Conservation (phyloP, 2,113 vertebrate species). For the Clarias magur region DNA sequence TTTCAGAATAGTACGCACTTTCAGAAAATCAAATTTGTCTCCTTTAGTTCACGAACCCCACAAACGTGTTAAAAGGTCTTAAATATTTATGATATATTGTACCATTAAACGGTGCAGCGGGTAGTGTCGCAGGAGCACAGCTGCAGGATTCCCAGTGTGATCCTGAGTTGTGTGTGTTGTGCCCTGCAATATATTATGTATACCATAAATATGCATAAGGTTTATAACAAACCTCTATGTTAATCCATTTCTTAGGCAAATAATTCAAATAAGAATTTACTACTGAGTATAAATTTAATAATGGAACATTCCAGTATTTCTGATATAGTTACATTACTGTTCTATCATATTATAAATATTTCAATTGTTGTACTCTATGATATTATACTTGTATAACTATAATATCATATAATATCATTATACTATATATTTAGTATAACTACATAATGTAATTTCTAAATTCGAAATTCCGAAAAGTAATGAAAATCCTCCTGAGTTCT, state of each 20-base stretch:
- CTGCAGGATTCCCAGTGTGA: neutral
- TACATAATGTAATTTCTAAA: too few species aligned
- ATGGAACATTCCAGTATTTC: neutral
- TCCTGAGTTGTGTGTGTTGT: neutral
- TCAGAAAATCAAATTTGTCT: neutral
- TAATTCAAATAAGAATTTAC: too few species aligned
- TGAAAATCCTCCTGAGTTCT: neutral
- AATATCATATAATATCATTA: too few species aligned
- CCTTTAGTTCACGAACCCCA: neutral
- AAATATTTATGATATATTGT: neutral
- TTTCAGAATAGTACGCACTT: slow-evolving; percentile 7
- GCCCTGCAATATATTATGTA: neutral
- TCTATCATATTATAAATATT: neutral
- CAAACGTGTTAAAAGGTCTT: neutral
- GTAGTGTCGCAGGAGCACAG: neutral
- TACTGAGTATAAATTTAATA: neutral
- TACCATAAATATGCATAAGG: neutral
- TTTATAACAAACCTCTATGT: neutral
- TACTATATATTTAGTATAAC: neutral
- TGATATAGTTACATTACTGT: neutral
- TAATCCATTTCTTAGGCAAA: neutral
- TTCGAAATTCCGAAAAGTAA: neutral
- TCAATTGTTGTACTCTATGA: neutral
- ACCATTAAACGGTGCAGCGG: neutral
- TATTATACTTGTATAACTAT: too few species aligned